Evolutionary conservation across 2,113 vertebrate genomes (phyloP), one percentile per base, ranked within the genome.

Genomic region (Lota lota): DNA sequence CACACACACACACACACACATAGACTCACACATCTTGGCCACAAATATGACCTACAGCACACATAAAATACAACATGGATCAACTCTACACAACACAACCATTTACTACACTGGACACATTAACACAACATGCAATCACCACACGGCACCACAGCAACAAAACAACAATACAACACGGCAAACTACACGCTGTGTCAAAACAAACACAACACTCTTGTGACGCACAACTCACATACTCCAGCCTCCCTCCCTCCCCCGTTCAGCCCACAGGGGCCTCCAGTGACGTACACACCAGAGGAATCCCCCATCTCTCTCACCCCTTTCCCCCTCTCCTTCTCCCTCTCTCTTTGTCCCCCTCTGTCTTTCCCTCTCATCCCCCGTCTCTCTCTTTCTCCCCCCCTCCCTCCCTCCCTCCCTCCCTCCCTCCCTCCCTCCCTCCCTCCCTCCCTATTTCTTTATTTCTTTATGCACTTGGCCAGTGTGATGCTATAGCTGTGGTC

Each of bases 401-500:
- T 56, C 53, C 14, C 17, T 56, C 53, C 12, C 17, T 56, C 53
- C n/a, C 17, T 18, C 53, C 18, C 53, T 47, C 7, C 2, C 40
- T 47, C 53, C 7, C 4, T 56, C 53, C 12, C 51, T 56, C 53
- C 14, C 53, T 56, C 53, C 14, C 17, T 18, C 53, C n/a, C 53
- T 56, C 1, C 18, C 17, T 56, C 53, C 1, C 17, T 56, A 8
- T 56, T 47, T 56, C 15, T 18, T 12, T 56, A 17, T 56, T 56
- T 18, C 17, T 76, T 70, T 70, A 66, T 19, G 21, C 73, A 69
- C 74, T 77, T 65, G 72, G 76, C 72, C 70, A 71, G 77, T 74
- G 40, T 12, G 40, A 47, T 14, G 40, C 76, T 50, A 88, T 89
- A 78, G 74, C 74, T 85, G 88, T 69, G 88, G 87, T 84, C 82